Evolutionary conservation across 1,140 invertebrate genomes (phyloP).

Genomic region (Sycophila sp.): DNA sequence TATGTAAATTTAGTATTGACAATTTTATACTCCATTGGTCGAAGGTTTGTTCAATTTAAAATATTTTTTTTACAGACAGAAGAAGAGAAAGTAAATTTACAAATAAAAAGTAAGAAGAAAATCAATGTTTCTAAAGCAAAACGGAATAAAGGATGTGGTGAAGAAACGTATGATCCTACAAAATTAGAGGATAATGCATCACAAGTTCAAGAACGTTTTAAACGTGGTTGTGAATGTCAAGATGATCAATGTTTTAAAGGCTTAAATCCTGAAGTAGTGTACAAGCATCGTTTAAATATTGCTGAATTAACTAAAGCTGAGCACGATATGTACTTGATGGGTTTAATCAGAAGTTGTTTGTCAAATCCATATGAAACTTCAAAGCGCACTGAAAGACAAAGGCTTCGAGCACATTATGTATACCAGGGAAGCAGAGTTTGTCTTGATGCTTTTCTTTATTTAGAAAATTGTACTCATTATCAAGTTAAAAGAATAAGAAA

Average conservation of each 20-base stretch:
- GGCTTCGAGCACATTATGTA: slow-evolving; percentile 78
- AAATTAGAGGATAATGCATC: slow-evolving; percentile 69
- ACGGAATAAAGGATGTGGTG: too few relatives aligned
- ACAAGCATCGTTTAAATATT: slow-evolving; percentile 79
- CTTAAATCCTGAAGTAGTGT: slow-evolving; percentile 78
- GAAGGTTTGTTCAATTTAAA: too few relatives aligned
- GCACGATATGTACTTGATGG: slow-evolving; percentile 79
- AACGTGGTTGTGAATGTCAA: slow-evolving; percentile 79
- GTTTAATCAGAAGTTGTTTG: slow-evolving; percentile 81
- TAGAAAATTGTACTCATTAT: slow-evolving; percentile 84
- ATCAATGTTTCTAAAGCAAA: slow-evolving; percentile 60
- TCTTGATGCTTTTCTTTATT: slow-evolving; percentile 80
- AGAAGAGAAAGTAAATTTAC: not conserved
- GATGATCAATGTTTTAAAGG: slow-evolving; percentile 79
- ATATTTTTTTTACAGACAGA: too few relatives aligned
- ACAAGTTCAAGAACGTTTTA: slow-evolving; percentile 76
- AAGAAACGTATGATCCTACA: slow-evolving; percentile 64
- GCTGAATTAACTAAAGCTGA: slow-evolving; percentile 81
- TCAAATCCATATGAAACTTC: slow-evolving; percentile 79
- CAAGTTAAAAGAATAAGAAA: slow-evolving; percentile 81
- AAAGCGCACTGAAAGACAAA: slow-evolving; percentile 76
- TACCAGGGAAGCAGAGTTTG: slow-evolving; percentile 81
- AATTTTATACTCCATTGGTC: too few relatives aligned
- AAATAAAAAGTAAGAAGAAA: slow-evolving; percentile 59
- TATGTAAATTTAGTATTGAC: too few relatives aligned